Percentiles rank a stretch among this genome's conserved stretches.
Evolutionary conservation across 1,140 invertebrate species (phyloP).

Genomic region (Aphaenogaster ashmeadi): DNA sequence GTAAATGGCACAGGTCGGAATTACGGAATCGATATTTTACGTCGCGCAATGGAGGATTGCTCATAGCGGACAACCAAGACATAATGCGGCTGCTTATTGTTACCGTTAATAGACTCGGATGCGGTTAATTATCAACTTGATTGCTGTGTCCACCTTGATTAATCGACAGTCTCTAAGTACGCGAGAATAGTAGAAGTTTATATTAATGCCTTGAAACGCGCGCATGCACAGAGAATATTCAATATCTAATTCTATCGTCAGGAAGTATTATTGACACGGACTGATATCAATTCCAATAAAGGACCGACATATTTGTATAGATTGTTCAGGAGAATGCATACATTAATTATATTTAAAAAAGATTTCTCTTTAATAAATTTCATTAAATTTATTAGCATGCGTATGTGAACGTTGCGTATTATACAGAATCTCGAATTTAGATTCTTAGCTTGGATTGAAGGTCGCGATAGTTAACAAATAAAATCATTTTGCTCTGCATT

Average conservation of each 20-base stretch:
- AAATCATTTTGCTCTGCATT: neutral
- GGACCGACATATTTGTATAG: neutral
- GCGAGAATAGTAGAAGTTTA: slow-evolving; percentile 2
- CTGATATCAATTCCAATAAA: neutral
- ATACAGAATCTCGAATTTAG: neutral
- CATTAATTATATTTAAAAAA: neutral
- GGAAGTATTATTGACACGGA: neutral
- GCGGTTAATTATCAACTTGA: slow-evolving; percentile 48
- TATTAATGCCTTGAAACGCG: slow-evolving; percentile 7
- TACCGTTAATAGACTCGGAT: slow-evolving; percentile 38
- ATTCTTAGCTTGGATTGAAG: neutral
- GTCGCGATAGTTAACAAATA: neutral
- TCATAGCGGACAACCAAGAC: neutral
- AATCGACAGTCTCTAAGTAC: slow-evolving; percentile 11
- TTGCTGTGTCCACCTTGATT: slow-evolving; percentile 27
- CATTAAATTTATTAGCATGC: neutral
- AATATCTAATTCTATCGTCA: neutral
- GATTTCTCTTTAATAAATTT: neutral
- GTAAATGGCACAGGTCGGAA: slow-evolving; percentile 5
- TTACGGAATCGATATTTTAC: slow-evolving; percentile 55
- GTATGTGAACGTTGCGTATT: neutral
- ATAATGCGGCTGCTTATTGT: slow-evolving; percentile 33
- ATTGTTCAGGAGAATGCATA: neutral
- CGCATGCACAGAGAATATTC: neutral
- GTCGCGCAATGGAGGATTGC: slow-evolving; percentile 14